Percentiles rank a stretch among this genome's conserved stretches.
Evolutionary conservation across 2,113 vertebrate genomes (phyloP).

Genomic region (Mastomys coucha): DNA sequence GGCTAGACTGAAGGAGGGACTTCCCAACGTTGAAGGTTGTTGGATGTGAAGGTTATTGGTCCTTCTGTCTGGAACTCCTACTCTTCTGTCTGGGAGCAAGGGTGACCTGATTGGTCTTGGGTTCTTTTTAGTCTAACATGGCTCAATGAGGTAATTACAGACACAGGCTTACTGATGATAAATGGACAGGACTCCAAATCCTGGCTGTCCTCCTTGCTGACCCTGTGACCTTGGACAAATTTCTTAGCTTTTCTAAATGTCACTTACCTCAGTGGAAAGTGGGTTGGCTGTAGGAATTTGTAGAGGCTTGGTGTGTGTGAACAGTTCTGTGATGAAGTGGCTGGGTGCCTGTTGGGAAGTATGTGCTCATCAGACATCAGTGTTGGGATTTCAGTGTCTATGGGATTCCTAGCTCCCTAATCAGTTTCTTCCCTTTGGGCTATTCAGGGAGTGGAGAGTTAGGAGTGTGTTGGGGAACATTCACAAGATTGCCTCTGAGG

Average conservation of each 20-base stretch:
- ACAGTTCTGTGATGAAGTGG: not conserved
- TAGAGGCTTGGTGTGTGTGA: not conserved
- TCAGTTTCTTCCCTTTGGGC: not conserved
- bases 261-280: not conserved
- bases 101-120: not conserved
- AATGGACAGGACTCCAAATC: not conserved
- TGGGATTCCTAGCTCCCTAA: not conserved
- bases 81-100: not conserved
- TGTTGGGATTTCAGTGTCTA: not conserved
- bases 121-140: slow-evolving; percentile 27
- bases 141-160: not conserved
- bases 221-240: slow-evolving; percentile 75
- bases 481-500: not conserved
- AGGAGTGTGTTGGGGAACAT: not conserved
- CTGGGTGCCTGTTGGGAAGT: not conserved
- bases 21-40: not conserved
- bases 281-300: not conserved
- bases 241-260: slow-evolving; percentile 13
- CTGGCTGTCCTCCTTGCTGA: slow-evolving; percentile 35
- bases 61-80: not conserved
- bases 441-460: not conserved
- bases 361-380: not conserved
- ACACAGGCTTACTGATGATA: not conserved
- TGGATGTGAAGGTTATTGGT: slow-evolving; percentile 43
- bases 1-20: slow-evolving; percentile 34